These are phyloP conservation scores for Pelochelys cantorii DNA, from an alignment of 2,797 vertebrate genomes.

Conservation along the genomic window DNA sequence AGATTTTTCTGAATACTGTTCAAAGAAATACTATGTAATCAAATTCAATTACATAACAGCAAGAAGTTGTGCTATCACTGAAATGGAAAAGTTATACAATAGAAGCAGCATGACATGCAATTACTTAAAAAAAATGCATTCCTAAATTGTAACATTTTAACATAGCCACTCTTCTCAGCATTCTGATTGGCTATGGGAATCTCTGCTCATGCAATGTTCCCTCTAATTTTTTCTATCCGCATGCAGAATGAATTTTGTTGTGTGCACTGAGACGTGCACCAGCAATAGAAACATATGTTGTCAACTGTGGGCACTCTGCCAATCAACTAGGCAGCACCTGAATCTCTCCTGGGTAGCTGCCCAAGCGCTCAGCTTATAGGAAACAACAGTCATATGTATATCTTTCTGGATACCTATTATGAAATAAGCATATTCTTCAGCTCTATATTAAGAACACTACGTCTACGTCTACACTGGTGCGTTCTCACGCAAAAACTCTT, in stretches of 20 bases:
- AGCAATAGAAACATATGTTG: no score
- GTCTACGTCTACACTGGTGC: no score
- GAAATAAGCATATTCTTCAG: slow-evolving; percentile 21
- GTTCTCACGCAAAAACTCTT: no score
- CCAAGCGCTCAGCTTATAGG: no score
- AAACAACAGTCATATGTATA: background rate
- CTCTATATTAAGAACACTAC: background rate
- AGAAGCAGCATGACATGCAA: background rate
- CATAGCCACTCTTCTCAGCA: background rate
- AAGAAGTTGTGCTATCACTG: background rate
- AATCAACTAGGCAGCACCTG: no score
- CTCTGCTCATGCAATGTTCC: background rate
- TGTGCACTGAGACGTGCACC: no score
- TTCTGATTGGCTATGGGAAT: slow-evolving; percentile 40
- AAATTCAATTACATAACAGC: background rate
- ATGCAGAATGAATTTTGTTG: no score
- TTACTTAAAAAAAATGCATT: background rate
- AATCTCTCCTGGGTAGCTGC: no score
- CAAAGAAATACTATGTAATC: slow-evolving; percentile 42
- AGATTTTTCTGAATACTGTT: slow-evolving; percentile 6
- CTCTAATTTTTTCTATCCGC: no score
- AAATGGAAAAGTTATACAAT: background rate
- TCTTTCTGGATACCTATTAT: slow-evolving; percentile 35
- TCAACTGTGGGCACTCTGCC: no score
- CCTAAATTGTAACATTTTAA: background rate